Base-by-base conservation (phyloP, 2,113 vertebrate species). In the Dasyornis broadbenti region DNA sequence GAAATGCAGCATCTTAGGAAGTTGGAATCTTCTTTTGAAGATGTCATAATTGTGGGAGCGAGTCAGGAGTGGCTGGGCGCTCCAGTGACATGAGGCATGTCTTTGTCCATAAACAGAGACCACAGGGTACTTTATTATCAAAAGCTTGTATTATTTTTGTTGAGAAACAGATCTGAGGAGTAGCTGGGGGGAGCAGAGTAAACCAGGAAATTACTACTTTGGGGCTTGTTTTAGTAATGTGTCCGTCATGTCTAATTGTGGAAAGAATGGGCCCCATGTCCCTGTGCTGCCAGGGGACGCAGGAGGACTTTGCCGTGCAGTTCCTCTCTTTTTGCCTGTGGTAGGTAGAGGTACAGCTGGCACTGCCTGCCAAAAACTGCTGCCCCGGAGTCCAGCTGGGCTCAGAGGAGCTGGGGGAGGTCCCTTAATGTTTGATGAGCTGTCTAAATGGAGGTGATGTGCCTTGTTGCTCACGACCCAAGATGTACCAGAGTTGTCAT, bases 31-130 rank as follows among this genome's bases (percentile, higher is more conserved):
- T 63, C 82, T 33, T 56, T 6, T 52, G 68, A 19, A 64, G 72
- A 2, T 10, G 52, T 21, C 33, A 30, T 35, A 4, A 5, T 40
- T 72, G 75, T 2, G 7, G 50, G 2, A 12, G 59, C 30, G n/a
- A 10, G n/a, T 35, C 54, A 35, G 35, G 82, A 6, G 24, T 44
- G 27, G 72, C 61, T 60, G 84, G 35, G 15, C 28, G 2, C 61
- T 53, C 13, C 4, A 33, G 53, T 22, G 54, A 4, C 9, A 0
- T 2, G 13, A 20, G 54, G 5, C 2, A 1, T 59, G 53, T 44
- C 53, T 56, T 24, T 61, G 54, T 61, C 78, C 59, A 5, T 26
- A 27, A 65, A 40, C 42, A 69, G 50, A 64, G 65, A 77, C 54
- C 52, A 54, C 35, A 15, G 9, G 13, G 26, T 44, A 4, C 44